phyloP scores from a whole-genome alignment of 2,888 invertebrate genomes.

The Exephanes ischioxanthus region DNA sequence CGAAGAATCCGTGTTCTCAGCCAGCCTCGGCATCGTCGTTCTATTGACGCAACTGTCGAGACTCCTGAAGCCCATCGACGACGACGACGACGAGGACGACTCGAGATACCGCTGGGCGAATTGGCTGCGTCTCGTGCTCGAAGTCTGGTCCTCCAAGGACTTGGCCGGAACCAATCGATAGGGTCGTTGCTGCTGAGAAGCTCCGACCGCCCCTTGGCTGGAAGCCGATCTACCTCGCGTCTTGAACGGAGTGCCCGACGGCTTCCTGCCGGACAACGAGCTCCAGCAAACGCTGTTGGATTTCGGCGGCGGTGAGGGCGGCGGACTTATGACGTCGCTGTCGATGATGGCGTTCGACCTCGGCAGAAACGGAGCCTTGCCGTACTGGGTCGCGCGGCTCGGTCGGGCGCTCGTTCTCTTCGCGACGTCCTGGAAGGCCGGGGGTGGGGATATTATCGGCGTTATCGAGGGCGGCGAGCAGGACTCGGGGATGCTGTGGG shows the following conservation, averaged over 20 bases:
- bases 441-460: slow-evolving; percentile 90
- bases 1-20: slow-evolving; percentile 87
- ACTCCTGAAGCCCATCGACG: slow-evolving; percentile 88
- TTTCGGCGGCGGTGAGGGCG: slow-evolving; percentile 84
- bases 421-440: slow-evolving; percentile 88
- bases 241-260: slow-evolving; percentile 72
- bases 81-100: slow-evolving; percentile 87
- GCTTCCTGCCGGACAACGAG: slow-evolving; percentile 75
- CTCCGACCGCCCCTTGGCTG: slow-evolving; percentile 25
- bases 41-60: slow-evolving; percentile 87
- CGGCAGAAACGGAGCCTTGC: slow-evolving; percentile 86
- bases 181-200: slow-evolving; percentile 61
- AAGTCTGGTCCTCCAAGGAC: slow-evolving; percentile 86
- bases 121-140: slow-evolving; percentile 86
- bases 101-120: slow-evolving; percentile 87
- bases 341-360: slow-evolving; percentile 87
- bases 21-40: slow-evolving; percentile 86
- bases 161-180: slow-evolving; percentile 86
- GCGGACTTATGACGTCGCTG: slow-evolving; percentile 86
- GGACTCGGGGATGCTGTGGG: slow-evolving; percentile 83
- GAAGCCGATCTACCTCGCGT: slow-evolving; percentile 75
- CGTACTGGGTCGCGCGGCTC: slow-evolving; percentile 79
- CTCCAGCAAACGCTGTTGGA: slow-evolving; percentile 83
- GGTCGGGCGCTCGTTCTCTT: slow-evolving; percentile 66
- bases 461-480: slow-evolving; percentile 89